Conservation (phyloP, 2,113 vertebrate genomes). For the Ascaphus truei region DNA sequence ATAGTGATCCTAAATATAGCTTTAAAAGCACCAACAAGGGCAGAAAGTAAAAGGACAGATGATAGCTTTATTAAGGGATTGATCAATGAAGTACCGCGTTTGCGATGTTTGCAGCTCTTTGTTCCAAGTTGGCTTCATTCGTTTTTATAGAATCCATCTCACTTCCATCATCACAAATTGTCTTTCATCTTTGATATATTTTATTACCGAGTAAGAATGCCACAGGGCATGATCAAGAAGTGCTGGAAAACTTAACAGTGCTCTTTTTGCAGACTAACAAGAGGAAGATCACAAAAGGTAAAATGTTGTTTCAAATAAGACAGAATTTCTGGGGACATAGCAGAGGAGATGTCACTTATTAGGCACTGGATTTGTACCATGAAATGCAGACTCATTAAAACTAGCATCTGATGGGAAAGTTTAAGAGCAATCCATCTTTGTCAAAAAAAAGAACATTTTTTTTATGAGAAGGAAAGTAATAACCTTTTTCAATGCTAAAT, state of each 20-base stretch:
- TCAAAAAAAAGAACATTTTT: constrained; percentile 2
- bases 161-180: not conserved
- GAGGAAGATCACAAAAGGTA: not conserved
- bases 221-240: not conserved
- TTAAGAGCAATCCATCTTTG: constrained; percentile 2
- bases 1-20: not conserved
- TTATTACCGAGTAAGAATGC: not conserved
- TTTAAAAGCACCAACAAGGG: not conserved
- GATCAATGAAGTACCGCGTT: not conserved
- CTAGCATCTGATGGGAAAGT: constrained; percentile 3
- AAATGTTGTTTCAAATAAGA: not conserved
- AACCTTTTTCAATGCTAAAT: not conserved
- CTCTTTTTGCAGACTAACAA: not conserved
- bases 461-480: constrained; percentile 16
- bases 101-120: not conserved
- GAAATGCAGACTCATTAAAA: not conserved
- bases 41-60: not conserved
- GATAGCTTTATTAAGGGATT: not conserved
- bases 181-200: not conserved
- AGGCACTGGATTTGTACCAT: not conserved
- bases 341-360: not conserved
- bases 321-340: not conserved
- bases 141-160: not conserved
- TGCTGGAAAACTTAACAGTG: not conserved
- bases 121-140: not conserved